Evolutionary conservation across 2,888 invertebrate genomes (phyloP), one percentile per base, ranked within the genome.

Genomic region (Cotesia congregata): DNA sequence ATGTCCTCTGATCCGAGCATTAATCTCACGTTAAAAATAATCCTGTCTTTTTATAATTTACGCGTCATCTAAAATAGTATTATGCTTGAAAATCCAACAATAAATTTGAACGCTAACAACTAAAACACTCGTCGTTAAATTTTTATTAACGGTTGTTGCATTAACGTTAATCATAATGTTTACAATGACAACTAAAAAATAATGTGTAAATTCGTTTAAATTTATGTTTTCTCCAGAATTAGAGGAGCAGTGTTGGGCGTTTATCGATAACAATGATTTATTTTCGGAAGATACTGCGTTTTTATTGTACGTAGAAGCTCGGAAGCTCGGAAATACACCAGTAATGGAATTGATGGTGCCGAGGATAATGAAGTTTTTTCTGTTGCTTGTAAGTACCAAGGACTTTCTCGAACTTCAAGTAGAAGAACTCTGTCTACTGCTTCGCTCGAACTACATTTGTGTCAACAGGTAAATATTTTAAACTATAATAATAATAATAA

Each of bases 211-310:
- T 64, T 68, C 50, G 62, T 64, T 38, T 39, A 64, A 41, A 72
- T 67, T 72, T 20, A 60, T 67, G 20, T 12, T 50, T 12, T 50
- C 12, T 4, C 7, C 7, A 94, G 94, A 94, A 89, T 90, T 95
- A 77, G 93, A 94, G 82, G 93, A 93, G 78, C 95, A 95, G 84
- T 94, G 95, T 87, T 94, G 95, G 93, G 92, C 93, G 0, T 94
- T 95, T 82, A 93, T 95, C 80, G 92, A 93, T 74, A 93, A 94
- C 83, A 92, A 92, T 72, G 92, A 92, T 65, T 91, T 94, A 0
- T 95, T 95, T 84, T 91, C 90, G 38, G 95, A 95, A 90, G 95
- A 94, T 81, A 93, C 94, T 0, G 95, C 95, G 0, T 95, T 94
- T 84, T 86, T 93, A 60, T 87, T 95, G 12, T 94, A 92, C 80